Conservation (phyloP, 1,140 invertebrate species). For the Zaprionus ghesquierei region DNA sequence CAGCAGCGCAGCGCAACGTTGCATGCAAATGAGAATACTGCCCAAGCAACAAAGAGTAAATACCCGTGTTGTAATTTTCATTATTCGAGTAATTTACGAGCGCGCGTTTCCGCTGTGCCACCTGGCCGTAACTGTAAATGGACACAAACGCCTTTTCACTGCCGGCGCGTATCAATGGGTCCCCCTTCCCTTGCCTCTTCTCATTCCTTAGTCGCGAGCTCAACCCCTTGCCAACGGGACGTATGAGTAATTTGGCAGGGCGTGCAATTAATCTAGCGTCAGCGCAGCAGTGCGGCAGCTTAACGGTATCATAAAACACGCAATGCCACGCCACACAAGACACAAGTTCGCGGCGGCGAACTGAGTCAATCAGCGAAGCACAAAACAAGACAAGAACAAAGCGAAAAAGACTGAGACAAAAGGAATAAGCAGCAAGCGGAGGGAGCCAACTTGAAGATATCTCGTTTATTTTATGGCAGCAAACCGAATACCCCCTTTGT, state of each 20-base stretch:
- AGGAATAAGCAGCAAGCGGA: background rate
- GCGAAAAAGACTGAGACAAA: background rate
- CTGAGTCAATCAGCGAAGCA: background rate
- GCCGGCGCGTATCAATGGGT: background rate
- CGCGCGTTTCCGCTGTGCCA: constrained; percentile 51
- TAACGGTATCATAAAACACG: constrained; percentile 74
- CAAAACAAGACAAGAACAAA: constrained; percentile 6
- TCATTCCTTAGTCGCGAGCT: background rate
- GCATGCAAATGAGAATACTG: background rate
- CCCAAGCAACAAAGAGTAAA: constrained; percentile 59
- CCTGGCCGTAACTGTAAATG: constrained; percentile 32
- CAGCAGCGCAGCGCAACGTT: background rate
- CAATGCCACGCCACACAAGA: constrained; percentile 35
- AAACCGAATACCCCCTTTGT: too few species aligned
- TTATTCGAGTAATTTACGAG: constrained; percentile 79
- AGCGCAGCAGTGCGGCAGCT: constrained; percentile 44
- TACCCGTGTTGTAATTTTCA: constrained; percentile 73
- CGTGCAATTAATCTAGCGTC: constrained; percentile 65
- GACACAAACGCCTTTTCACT: constrained; percentile 25
- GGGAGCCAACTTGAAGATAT: background rate
- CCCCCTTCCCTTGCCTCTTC: background rate
- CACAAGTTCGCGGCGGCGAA: background rate
- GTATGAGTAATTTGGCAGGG: constrained; percentile 76
- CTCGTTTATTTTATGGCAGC: too few species aligned
- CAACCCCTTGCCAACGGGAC: constrained; percentile 44